Base-by-base conservation (phyloP, 2,888 invertebrate genomes). In the Taphrorychus bicolor region DNA sequence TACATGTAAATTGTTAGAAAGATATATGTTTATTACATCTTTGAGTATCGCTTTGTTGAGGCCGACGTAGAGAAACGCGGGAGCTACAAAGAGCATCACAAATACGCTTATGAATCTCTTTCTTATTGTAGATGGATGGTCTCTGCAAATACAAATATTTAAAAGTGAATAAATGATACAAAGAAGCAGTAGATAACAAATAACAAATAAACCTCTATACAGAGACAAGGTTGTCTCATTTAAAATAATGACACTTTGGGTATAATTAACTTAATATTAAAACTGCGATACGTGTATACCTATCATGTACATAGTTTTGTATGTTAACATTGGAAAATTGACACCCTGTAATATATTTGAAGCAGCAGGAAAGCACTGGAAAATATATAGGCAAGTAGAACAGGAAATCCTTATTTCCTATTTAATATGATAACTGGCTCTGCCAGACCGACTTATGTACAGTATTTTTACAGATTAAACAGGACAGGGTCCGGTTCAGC, bases 41-140 rank as follows among this genome's bases (percentile, higher is more conserved):
- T 85, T 83, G 71, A 91, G 81, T 59, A 87, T 82, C 64, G 87
- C 85, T 73, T 87, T 86, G 65, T 88, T 85, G 32, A 92, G 85
- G 76, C 92, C 92, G 74, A 87, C 85, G 78, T 91, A 91, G 56
- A 94, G 86, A 77, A 93, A 89, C 67, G 90, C 83, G 56, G 95
- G 94, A 11, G 94, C 91, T 59, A 95, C 78, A 59, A 94, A 80
- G 85, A 93, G 91, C 84, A 95, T 92, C 70, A 92, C 84, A 72
- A 89, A 88, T 7, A 94, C 94, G 82, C 96, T 95, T 73, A 93
- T 86, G 80, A 96, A 96, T 78, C 96, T 87, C 78, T 88, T 88
- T 81, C 94, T 95, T 73, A 97, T 93, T 3, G 92, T 94, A 5
- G 90, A 87, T 11, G 96, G 95, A 82, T 97, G 94, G 79, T 95